Percentiles rank a stretch among this genome's conserved stretches.
Evolutionary conservation across 2,113 vertebrate genomes (phyloP).

Genomic region (Zosterops hypoxanthus): DNA sequence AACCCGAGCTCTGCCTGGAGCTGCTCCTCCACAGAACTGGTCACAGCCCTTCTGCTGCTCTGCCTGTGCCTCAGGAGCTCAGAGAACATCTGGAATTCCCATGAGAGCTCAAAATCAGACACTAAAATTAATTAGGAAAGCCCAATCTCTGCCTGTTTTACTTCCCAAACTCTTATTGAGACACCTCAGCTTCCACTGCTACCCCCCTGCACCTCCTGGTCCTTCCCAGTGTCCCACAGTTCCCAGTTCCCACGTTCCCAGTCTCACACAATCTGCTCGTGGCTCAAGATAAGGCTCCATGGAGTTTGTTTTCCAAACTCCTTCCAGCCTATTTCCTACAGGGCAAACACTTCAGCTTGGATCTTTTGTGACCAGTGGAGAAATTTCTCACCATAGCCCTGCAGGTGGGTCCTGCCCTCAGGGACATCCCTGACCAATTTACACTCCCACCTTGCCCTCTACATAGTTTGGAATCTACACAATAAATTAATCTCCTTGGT

Average conservation of each 20-base stretch:
- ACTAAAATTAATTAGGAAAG: not conserved
- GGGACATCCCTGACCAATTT: accelerated
- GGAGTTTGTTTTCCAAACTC: constrained; percentile 9
- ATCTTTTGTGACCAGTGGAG: not conserved
- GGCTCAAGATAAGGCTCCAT: constrained; percentile 20
- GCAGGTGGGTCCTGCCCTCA: not conserved
- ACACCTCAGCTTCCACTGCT: not conserved
- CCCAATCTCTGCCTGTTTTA: not conserved
- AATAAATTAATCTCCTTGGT: not conserved
- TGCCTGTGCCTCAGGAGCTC: not conserved
- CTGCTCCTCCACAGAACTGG: not conserved
- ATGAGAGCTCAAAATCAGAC: not conserved
- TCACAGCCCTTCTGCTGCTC: not conserved
- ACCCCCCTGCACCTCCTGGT: not conserved
- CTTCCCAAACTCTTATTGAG: not conserved
- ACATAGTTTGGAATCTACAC: not conserved
- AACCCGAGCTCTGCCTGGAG: not conserved
- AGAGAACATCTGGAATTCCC: not conserved
- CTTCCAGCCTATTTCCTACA: not conserved
- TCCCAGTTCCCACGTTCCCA: not conserved
- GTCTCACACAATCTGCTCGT: not conserved
- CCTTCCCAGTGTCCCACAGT: not conserved
- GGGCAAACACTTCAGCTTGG: not conserved
- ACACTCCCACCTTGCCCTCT: not conserved
- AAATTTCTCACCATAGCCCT: not conserved